Evolutionary conservation across 2,888 invertebrate genomes (phyloP), one percentile per base, ranked within the genome.

Genomic region (Pardosa pseudoannulata): DNA sequence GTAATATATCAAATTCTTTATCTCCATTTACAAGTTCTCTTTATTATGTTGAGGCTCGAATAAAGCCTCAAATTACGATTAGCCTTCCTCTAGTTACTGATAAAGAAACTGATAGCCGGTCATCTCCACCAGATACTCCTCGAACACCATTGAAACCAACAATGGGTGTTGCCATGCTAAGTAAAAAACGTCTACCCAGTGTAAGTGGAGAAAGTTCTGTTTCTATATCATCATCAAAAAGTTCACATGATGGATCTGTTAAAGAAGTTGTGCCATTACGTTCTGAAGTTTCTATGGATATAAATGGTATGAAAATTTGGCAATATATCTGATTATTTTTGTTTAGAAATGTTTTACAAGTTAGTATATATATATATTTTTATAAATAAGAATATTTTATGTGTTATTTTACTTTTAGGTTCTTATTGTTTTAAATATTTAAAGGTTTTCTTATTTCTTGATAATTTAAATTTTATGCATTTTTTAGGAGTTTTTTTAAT

Each of bases 161-260:
- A 19, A 91, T 91, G 91, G 91, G 91, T 76, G 89, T 92, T 70
- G 90, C 91, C 75, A 91, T 91, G 91, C 90, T 91, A 85, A 90
- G 91, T 72, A 91, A 91, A 89, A 91, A 91, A 89, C 89, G 90
- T 23, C 89, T 89, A 39, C 86, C 87, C 5, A 89, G 88, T 65
- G 78, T 88, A 29, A 85, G 87, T 79, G 78, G 81, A 19, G 89
- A 89, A 70, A 86, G 79, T 36, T 74, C 85, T 19, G 32, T 86
- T 46, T 86, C 85, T 2, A 46, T 79, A n/a, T 86, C 85, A 32
- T 78, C 78, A 7, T 81, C 81, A 19, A 86, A 75, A 70, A 79
- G 74, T 79, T 86, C 85, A 5, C 79, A 79, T 36, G 85, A 86
- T 79, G 79, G 62, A 19, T 78, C 85, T 19, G 39, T 71, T 19